Conservation (phyloP, 2,113 vertebrate genomes). For the Elachura formosa region DNA sequence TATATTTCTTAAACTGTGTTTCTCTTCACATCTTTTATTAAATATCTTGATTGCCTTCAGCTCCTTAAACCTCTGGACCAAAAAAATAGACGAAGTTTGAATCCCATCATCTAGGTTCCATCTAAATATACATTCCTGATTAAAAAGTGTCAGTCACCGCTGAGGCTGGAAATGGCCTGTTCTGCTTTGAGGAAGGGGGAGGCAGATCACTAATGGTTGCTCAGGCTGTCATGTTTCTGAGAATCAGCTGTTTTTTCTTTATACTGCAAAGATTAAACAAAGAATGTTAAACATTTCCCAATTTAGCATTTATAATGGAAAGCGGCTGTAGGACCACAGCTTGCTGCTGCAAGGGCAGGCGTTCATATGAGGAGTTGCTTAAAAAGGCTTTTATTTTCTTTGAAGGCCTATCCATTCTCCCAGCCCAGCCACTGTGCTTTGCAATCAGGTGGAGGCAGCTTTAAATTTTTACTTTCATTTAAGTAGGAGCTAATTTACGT, state of each 20-base stretch:
- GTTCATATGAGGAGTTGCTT: neutral
- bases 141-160: neutral
- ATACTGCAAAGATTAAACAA: slow-evolving; percentile 30
- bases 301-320: slow-evolving; percentile 47
- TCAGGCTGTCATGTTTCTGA: slow-evolving; percentile 27
- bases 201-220: neutral
- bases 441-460: slow-evolving; percentile 30
- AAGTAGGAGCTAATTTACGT: slow-evolving; percentile 40
- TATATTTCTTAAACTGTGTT: neutral
- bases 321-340: slow-evolving; percentile 34
- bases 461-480: slow-evolving; percentile 24
- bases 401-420: neutral
- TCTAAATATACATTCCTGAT: neutral
- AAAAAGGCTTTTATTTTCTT: slow-evolving; percentile 45
- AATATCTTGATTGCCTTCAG: neutral
- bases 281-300: slow-evolving; percentile 46
- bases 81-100: neutral
- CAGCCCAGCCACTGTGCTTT: neutral
- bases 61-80: neutral
- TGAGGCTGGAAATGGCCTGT: neutral
- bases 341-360: slow-evolving; percentile 20
- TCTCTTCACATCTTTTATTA: neutral
- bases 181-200: neutral
- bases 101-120: neutral
- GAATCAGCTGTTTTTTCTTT: slow-evolving; percentile 55